A percentile compares a stretch with the other conserved stretches of the same genome.
Conservation (phyloP, 2,113 vertebrate genomes). For the Alligator mississippiensis region DNA sequence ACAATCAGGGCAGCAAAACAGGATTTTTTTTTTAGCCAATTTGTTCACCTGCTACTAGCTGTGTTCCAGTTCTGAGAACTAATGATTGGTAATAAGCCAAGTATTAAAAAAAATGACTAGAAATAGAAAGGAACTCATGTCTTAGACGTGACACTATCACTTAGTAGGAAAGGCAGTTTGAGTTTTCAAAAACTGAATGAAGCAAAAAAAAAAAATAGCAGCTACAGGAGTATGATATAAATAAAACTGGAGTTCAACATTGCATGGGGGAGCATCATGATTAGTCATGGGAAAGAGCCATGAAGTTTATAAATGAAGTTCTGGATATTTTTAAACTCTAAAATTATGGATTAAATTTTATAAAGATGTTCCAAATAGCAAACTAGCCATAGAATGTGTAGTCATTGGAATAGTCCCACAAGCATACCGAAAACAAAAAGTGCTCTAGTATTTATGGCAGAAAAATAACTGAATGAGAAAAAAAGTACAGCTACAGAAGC, state of each 20-base stretch:
- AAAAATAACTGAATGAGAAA: background rate
- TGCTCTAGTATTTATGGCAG: accelerated
- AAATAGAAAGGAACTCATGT: background rate
- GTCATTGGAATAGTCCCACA: background rate
- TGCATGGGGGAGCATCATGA: background rate
- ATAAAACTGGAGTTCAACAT: background rate
- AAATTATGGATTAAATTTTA: background rate
- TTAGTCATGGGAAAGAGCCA: background rate
- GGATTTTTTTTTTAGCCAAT: background rate
- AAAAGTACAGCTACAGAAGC: background rate
- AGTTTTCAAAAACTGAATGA: background rate
- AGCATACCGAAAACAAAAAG: background rate
- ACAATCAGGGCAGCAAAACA: background rate
- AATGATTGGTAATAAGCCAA: background rate
- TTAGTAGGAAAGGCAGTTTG: background rate
- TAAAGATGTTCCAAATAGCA: background rate
- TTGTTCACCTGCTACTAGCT: background rate
- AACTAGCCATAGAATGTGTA: background rate
- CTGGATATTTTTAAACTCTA: background rate
- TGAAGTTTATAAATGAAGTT: background rate
- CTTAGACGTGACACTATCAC: background rate
- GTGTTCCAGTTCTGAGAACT: background rate
- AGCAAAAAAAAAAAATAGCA: background rate
- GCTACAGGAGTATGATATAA: background rate
- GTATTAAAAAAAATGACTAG: background rate